Evolutionary conservation across 2,113 vertebrate species (phyloP).

Genomic region (Pelecanus crispus): DNA sequence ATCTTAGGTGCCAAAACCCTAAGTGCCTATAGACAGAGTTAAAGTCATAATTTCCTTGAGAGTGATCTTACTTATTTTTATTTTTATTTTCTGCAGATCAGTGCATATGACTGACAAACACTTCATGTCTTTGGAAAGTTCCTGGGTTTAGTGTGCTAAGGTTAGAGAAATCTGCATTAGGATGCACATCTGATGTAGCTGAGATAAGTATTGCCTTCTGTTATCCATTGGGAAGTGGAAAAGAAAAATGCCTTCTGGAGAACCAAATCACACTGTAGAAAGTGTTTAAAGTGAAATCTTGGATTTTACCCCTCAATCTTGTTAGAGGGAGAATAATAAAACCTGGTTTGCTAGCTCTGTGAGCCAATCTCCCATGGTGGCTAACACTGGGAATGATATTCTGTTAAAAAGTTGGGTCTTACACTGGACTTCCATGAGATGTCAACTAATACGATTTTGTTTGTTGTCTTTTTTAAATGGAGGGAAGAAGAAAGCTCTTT

Average conservation of each 20-base stretch:
- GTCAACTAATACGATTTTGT: background rate
- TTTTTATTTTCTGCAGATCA: background rate
- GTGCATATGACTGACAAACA: background rate
- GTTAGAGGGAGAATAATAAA: background rate
- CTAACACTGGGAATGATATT: background rate
- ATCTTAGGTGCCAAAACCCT: background rate
- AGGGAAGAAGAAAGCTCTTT: background rate
- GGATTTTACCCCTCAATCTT: background rate
- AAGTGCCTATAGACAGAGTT: background rate
- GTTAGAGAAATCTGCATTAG: background rate
- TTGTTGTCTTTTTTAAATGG: background rate
- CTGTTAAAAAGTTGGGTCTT: background rate
- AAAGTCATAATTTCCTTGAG: background rate
- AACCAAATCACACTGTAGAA: background rate
- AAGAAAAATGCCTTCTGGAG: background rate
- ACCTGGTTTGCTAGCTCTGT: background rate
- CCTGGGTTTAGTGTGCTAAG: background rate
- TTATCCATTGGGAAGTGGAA: background rate
- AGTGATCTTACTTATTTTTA: background rate
- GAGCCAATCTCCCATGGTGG: background rate
- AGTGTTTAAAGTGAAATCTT: background rate
- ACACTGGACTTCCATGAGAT: background rate
- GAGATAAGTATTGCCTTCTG: background rate
- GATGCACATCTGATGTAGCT: background rate
- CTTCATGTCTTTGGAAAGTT: background rate